Conservation (phyloP, 2,113 vertebrate species). For the Erinaceus europaeus region DNA sequence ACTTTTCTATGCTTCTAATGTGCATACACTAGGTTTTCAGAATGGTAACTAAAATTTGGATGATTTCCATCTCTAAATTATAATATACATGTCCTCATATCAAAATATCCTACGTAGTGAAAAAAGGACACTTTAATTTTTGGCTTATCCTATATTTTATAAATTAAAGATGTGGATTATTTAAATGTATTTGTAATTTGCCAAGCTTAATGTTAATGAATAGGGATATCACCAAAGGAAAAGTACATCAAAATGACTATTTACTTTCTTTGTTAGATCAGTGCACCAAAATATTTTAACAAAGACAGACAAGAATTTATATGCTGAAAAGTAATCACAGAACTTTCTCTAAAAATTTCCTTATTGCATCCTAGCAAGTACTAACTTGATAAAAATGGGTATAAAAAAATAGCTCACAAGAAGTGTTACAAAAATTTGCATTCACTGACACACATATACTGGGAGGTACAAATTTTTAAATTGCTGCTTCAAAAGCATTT, state of each 20-base stretch:
- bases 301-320: background rate
- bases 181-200: background rate
- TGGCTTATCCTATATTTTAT: background rate
- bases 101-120: background rate
- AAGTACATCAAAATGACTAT: conserved; percentile 1
- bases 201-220: background rate
- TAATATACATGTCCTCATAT: conserved; percentile 1
- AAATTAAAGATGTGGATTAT: background rate
- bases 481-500: background rate
- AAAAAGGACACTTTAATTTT: background rate
- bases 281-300: conserved; percentile 28
- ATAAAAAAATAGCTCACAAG: background rate
- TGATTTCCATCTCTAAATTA: conserved; percentile 21
- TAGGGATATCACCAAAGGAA: background rate
- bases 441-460: background rate
- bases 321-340: conserved; percentile 11
- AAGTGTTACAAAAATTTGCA: background rate
- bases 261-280: conserved; percentile 16
- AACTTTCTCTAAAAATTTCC: conserved; percentile 30
- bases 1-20: conserved; percentile 37
- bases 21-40: conserved; percentile 36
- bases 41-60: conserved; percentile 38
- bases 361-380: background rate
- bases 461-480: background rate
- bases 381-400: background rate